A percentile compares a stretch with the other conserved stretches of the same genome.
These are phyloP conservation scores for Perodicticus potto DNA, from an alignment of 2,797 vertebrate genomes.

Conservation along the genomic window DNA sequence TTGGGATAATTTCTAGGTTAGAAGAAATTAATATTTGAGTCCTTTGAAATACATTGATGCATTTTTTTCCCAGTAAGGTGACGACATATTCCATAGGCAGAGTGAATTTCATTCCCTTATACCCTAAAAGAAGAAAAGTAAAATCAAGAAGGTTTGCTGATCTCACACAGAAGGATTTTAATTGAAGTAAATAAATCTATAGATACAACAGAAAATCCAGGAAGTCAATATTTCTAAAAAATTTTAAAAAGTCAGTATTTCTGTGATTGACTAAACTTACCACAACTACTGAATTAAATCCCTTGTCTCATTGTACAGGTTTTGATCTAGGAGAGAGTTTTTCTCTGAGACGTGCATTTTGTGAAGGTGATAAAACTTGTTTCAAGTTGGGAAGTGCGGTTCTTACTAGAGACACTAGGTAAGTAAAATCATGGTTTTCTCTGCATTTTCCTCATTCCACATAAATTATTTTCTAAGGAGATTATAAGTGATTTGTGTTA, in stretches of 20 bases:
- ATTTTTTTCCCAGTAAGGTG: neutral
- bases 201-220: conserved; percentile 34
- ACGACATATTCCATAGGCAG: neutral
- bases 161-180: conserved; percentile 58
- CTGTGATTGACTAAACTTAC: conserved; percentile 43
- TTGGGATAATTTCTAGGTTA: conserved; percentile 31
- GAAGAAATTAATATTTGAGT: conserved; percentile 31
- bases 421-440: conserved; percentile 86
- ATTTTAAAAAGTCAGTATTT: conserved; percentile 60
- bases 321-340: conserved; percentile 96
- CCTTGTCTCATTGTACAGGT: conserved; percentile 89
- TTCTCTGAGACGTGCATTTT: conserved; percentile 92
- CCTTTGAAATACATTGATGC: neutral
- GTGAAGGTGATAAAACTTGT: conserved; percentile 91
- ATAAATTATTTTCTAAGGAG: conserved; percentile 32
- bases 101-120: conserved; percentile 46
- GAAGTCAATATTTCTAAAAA: conserved; percentile 70
- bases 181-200: conserved; percentile 65
- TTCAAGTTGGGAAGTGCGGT: conserved; percentile 95
- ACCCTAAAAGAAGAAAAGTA: conserved; percentile 54
- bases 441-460: neutral
- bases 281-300: conserved; percentile 46
- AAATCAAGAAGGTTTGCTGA: conserved; percentile 62
- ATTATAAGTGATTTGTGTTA: conserved; percentile 48
- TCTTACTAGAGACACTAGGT: conserved; percentile 95